Conservation (phyloP, 2,888 invertebrate genomes). For the Caradrina clavipalpis region DNA sequence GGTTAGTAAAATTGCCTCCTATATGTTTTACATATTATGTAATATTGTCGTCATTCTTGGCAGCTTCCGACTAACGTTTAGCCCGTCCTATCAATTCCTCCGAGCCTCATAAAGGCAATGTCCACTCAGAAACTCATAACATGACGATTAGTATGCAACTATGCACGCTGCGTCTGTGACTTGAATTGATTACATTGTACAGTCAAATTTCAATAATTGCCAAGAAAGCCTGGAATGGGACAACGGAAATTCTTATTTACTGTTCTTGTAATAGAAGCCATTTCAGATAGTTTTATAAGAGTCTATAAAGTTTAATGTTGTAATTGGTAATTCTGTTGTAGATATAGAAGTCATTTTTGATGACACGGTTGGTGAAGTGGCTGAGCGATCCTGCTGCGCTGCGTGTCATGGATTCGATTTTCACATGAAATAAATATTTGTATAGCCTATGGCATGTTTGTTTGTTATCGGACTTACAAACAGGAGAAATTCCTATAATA, state of each 20-base stretch:
- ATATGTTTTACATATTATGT: no score
- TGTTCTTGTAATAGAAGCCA: neutral
- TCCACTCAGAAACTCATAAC: conserved; percentile 58
- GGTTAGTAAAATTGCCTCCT: no score
- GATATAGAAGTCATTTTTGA: no score
- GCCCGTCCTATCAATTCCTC: conserved; percentile 21
- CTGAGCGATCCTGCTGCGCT: no score
- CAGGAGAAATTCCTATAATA: no score
- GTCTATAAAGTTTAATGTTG: no score
- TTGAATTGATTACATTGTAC: conserved; percentile 51
- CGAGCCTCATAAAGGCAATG: conserved; percentile 37
- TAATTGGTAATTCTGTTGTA: no score
- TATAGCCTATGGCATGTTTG: no score
- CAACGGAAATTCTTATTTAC: neutral
- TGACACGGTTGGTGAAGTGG: no score
- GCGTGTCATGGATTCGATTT: no score
- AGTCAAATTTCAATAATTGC: conserved; percentile 40
- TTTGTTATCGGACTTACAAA: no score
- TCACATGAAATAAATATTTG: no score
- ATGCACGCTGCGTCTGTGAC: conserved; percentile 51
- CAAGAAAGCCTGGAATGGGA: neutral
- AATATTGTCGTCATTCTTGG: neutral
- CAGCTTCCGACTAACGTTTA: conserved; percentile 1
- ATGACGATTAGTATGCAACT: conserved; percentile 52
- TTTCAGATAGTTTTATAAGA: neutral